Evolutionary conservation across 2,797 vertebrate species (phyloP), one percentile per base, ranked within the genome.

Genomic region (Enoplosus armatus): DNA sequence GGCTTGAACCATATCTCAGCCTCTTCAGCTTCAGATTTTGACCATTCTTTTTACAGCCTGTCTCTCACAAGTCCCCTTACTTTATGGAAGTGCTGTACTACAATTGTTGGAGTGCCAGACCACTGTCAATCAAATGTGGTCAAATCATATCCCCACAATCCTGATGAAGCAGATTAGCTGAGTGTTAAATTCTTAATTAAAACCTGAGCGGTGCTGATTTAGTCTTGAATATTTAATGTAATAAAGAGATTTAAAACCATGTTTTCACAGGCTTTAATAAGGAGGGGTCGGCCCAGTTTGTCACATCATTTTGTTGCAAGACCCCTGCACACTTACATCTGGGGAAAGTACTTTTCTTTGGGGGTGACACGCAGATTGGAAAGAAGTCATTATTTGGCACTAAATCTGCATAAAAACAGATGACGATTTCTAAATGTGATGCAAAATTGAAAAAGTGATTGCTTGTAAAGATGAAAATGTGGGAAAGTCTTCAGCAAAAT

Each of bases 311-410:
- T 65, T 72, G 47, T 31, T 55, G 43, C 16, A 60, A 68, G 37
- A 71, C n/a, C 2, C 48, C 26, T 50, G 55, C 7, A 76, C 73
- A 79, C 56, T 76, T 59, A 79, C 62, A 83, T 29, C n/a, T 18
- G 45, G 39, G 27, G 11, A 58, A 43, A 62, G 22, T 0, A 76
- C 4, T 68, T 78, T 58, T 70, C 35, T 75, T 67, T 54, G 26
- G 53, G 35, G 53, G 35, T 75, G 37, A 53, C 39, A 80, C 4
- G 61, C 50, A 35, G 22, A 72, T 66, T 24, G 69, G 39, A 59
- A 62, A 53, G 12, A 41, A 65, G 11, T 51, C 33, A 58, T 73
- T 58, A 79, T 93, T 91, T 92, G 90, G 89, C 92, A 93, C 90
- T 31, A 71, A 58, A 63, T 77, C 43, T 77, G 61, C 50, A 53